Evolutionary conservation across 2,113 vertebrate species (phyloP).

Genomic region (Chaetura pelagica): DNA sequence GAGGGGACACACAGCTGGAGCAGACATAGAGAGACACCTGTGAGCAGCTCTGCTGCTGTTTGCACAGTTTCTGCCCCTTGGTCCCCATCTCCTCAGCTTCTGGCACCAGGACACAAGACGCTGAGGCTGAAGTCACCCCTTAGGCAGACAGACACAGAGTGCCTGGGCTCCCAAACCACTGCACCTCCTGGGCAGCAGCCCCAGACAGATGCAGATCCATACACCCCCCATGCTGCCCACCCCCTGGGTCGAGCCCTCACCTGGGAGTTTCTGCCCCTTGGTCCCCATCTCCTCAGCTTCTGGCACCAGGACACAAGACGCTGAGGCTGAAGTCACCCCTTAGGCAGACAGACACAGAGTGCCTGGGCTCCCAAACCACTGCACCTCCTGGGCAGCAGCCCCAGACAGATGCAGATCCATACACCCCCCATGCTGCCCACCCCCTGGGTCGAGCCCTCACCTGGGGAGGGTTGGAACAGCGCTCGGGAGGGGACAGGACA

Average conservation of each 20-base stretch:
- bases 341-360: background rate
- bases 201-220: too few relatives aligned
- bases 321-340: background rate
- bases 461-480: rapidly evolving
- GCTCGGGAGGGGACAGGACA: too few relatives aligned
- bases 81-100: background rate
- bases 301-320: background rate
- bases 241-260: too few relatives aligned
- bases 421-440: too few relatives aligned
- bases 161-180: background rate
- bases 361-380: background rate
- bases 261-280: rapidly evolving
- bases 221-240: too few relatives aligned
- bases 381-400: too few relatives aligned
- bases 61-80: too few relatives aligned
- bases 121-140: background rate
- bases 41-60: too few relatives aligned
- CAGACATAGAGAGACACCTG: background rate
- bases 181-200: too few relatives aligned
- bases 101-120: background rate
- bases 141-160: background rate
- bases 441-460: too few relatives aligned
- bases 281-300: background rate
- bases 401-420: too few relatives aligned
- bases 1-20: background rate